Evolutionary conservation across 2,113 vertebrate species (phyloP).

Genomic region (Scolopax mira): DNA sequence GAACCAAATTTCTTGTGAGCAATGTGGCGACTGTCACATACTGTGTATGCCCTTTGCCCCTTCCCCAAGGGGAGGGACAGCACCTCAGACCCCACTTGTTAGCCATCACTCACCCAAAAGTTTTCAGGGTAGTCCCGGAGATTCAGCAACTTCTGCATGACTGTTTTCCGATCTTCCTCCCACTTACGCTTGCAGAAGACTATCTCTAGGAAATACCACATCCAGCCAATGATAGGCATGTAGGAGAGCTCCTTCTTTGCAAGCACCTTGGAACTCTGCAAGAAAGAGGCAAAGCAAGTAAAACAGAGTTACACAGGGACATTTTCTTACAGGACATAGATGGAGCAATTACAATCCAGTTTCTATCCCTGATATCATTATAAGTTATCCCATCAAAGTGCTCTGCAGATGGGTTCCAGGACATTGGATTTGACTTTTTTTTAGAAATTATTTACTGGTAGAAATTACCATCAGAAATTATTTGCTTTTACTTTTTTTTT

Average conservation of each 20-base stretch:
- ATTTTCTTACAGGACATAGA: neutral
- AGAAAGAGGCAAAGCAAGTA: neutral
- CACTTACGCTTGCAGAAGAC: slow-evolving; percentile 96
- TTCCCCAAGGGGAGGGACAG: neutral
- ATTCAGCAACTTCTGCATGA: slow-evolving; percentile 81
- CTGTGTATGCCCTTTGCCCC: neutral
- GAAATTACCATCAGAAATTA: neutral
- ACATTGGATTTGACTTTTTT: neutral
- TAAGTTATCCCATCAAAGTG: neutral
- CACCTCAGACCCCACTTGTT: neutral
- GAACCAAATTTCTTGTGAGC: neutral
- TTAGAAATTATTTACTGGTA: neutral
- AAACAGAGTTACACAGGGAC: neutral
- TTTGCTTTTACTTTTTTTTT: neutral
- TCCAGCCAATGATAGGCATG: slow-evolving; percentile 94
- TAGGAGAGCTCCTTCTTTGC: slow-evolving; percentile 95
- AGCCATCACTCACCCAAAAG: slow-evolving; percentile 79
- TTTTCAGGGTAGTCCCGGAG: slow-evolving; percentile 92
- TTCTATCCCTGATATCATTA: neutral
- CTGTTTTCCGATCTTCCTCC: slow-evolving; percentile 90
- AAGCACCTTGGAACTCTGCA: slow-evolving; percentile 92
- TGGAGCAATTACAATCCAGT: neutral
- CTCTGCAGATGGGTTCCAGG: neutral
- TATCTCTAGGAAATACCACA: slow-evolving; percentile 98
- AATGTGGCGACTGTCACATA: neutral